Percentiles rank a stretch among this genome's conserved stretches.
Conservation (phyloP, 1,140 invertebrate species). For the Temnothorax longispinosus region DNA sequence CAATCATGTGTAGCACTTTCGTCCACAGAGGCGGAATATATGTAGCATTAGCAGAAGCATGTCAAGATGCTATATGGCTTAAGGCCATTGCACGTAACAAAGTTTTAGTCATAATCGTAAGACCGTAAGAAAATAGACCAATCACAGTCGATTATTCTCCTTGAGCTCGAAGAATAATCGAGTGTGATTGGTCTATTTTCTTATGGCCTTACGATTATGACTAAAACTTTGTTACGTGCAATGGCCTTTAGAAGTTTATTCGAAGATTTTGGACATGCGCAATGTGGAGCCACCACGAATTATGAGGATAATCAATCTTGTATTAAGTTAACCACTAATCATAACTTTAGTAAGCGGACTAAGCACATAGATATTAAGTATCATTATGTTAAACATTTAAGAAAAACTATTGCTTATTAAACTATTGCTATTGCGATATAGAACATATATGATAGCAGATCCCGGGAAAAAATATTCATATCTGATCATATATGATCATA, state of each 20-base stretch:
- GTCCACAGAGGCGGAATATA: too few relatives aligned
- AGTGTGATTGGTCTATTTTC: too few relatives aligned
- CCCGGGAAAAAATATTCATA: too few relatives aligned
- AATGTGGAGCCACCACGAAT: neutral
- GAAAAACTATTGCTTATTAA: neutral
- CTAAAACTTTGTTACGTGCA: too few relatives aligned
- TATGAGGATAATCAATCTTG: neutral
- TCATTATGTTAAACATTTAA: neutral
- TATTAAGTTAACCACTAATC: neutral
- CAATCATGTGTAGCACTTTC: too few relatives aligned
- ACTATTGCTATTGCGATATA: neutral
- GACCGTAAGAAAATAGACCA: too few relatives aligned
- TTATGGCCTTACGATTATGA: too few relatives aligned
- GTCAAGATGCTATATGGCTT: neutral
- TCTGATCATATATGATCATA: too few relatives aligned
- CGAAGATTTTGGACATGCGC: neutral
- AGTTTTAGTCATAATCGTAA: too few relatives aligned
- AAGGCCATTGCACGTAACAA: too few relatives aligned
- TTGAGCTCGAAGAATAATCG: too few relatives aligned
- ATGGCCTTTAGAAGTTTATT: neutral
- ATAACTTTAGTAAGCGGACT: neutral
- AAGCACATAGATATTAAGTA: neutral
- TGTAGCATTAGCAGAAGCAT: neutral
- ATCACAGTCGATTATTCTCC: too few relatives aligned
- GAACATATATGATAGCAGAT: neutral